These are phyloP conservation scores for Darevskia nairensis DNA, from an alignment of 2,797 vertebrate genomes.

Conservation along the genomic window DNA sequence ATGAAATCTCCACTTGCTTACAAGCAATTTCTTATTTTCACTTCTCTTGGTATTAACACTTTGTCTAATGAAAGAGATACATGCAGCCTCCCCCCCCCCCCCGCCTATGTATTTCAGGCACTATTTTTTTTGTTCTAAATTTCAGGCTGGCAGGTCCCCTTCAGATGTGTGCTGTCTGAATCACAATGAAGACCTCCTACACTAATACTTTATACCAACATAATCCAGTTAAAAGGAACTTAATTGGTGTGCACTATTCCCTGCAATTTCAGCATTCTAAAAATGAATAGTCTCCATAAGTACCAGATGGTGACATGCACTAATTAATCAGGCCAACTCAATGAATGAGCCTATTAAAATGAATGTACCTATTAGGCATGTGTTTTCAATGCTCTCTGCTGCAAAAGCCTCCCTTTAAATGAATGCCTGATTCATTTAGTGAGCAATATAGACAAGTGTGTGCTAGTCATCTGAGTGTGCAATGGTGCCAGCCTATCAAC, in stretches of 20 bases:
- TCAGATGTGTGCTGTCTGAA: constrained; percentile 70
- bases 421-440: constrained; percentile 33
- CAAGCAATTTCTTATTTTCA: constrained; percentile 22
- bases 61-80: constrained; percentile 43
- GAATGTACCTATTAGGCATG: constrained; percentile 77
- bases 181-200: constrained; percentile 78
- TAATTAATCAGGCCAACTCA: constrained; percentile 82
- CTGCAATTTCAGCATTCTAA: constrained; percentile 82
- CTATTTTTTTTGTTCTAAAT: constrained; percentile 75
- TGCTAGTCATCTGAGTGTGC: constrained; percentile 44
- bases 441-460: constrained; percentile 52
- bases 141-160: constrained; percentile 71
- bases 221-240: constrained; percentile 81
- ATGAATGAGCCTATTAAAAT: constrained; percentile 78
- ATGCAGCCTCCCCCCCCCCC: constrained; percentile 26
- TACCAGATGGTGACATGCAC: constrained; percentile 80
- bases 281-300: constrained; percentile 81
- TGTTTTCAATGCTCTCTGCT: constrained; percentile 61
- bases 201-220: constrained; percentile 78
- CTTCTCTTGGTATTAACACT: constrained; percentile 41
- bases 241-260: constrained; percentile 82
- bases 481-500: constrained; percentile 40
- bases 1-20: constrained; percentile 15
- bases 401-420: constrained; percentile 55
- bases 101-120: constrained; percentile 26